Conservation (phyloP, 2,888 invertebrate genomes). For the Limenitis camilla region DNA sequence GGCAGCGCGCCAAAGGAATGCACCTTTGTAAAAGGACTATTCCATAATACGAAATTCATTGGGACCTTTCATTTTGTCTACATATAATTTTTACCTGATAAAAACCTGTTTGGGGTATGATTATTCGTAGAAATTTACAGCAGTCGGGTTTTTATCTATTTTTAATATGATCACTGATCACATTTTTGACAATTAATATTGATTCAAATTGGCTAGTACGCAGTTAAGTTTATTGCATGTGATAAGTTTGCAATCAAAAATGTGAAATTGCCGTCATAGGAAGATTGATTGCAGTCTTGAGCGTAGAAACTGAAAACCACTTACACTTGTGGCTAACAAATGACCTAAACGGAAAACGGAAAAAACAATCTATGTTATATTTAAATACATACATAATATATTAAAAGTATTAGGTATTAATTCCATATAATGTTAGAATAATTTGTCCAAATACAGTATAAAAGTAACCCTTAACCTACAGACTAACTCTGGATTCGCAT, state of each 20-base stretch:
- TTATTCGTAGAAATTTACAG: constrained; percentile 52
- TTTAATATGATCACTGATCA: constrained; percentile 11
- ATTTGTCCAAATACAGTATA: neutral
- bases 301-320: neutral
- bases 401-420: too few species aligned
- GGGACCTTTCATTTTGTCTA: constrained; percentile 51
- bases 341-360: neutral
- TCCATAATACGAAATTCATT: constrained; percentile 46
- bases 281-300: neutral
- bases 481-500: constrained; percentile 44
- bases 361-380: neutral
- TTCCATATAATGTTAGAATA: neutral
- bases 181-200: constrained; percentile 1
- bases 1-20: constrained; percentile 51
- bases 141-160: constrained; percentile 42
- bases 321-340: neutral
- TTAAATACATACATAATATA: too few species aligned
- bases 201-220: neutral
- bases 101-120: constrained; percentile 56
- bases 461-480: neutral
- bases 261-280: neutral
- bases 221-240: constrained; percentile 1
- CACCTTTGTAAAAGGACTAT: constrained; percentile 52
- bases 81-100: constrained; percentile 68
- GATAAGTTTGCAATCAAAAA: constrained; percentile 1